These are phyloP conservation scores for Papilio elwesi DNA, from an alignment of 2,888 invertebrate species.

Conservation along the genomic window DNA sequence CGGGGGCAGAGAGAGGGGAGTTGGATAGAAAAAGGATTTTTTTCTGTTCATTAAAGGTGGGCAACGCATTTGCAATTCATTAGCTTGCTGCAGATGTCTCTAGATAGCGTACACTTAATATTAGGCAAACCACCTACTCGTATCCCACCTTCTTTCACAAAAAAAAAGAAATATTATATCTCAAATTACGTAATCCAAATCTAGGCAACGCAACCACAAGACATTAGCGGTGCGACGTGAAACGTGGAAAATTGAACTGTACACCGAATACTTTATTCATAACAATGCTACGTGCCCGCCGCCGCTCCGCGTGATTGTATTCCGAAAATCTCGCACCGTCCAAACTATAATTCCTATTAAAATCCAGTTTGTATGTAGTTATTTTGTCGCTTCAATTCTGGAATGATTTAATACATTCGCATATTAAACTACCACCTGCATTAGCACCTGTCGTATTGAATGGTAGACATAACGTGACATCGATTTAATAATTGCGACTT, in stretches of 20 bases:
- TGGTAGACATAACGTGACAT: neutral
- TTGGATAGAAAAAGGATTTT: no score
- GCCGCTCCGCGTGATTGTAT: constrained; percentile 51
- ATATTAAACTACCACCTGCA: constrained; percentile 2
- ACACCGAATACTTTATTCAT: constrained; percentile 73
- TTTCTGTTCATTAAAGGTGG: no score
- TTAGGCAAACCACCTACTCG: no score
- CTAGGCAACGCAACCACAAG: constrained; percentile 53
- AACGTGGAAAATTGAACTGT: constrained; percentile 71
- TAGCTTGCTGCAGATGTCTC: no score
- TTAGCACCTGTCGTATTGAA: neutral
- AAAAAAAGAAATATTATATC: constrained; percentile 27
- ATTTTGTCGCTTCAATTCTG: constrained; percentile 18
- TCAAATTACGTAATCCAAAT: constrained; percentile 43
- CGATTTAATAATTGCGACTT: neutral
- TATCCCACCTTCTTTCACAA: no score
- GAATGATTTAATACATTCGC: constrained; percentile 39
- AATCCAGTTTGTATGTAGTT: constrained; percentile 58
- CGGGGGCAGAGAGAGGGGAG: no score
- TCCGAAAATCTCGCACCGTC: constrained; percentile 58
- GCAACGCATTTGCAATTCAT: no score
- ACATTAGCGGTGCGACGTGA: constrained; percentile 62
- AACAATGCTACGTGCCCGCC: constrained; percentile 59
- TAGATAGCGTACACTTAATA: no score
- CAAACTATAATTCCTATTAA: constrained; percentile 63